phyloP scores from a whole-genome alignment of 1,140 invertebrate genomes.

The Drosophila carrolli region DNA sequence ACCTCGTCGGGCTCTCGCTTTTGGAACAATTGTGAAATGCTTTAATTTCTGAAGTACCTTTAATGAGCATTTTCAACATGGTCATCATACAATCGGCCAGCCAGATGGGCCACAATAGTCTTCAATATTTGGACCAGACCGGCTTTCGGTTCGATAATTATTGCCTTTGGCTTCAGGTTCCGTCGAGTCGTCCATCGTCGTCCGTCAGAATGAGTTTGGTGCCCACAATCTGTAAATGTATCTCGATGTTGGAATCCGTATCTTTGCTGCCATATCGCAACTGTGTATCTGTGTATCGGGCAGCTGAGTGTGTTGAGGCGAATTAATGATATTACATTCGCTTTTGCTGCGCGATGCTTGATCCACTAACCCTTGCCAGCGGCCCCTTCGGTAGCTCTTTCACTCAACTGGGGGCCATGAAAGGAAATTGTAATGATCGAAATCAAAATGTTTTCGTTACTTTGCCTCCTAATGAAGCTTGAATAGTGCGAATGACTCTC shows the following conservation, averaged over 20 bases:
- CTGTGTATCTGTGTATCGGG: conserved; percentile 20
- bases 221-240: conserved; percentile 70
- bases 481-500: conserved; percentile 79
- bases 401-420: conserved; percentile 57
- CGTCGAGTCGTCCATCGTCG: conserved; percentile 3
- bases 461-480: conserved; percentile 82
- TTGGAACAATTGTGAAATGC: conserved; percentile 79
- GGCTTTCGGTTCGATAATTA: conserved; percentile 71
- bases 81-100: conserved; percentile 75
- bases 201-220: conserved; percentile 48
- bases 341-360: conserved; percentile 54
- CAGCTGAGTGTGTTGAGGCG: conserved; percentile 50
- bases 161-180: conserved; percentile 47
- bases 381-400: conserved; percentile 72
- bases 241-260: conserved; percentile 45
- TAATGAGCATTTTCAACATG: conserved; percentile 83
- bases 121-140: conserved; percentile 69
- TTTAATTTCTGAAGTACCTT: conserved; percentile 82
- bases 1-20: conserved; percentile 47
- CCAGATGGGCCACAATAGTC: conserved; percentile 39
- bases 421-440: conserved; percentile 83
- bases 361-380: conserved; percentile 74
- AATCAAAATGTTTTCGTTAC: conserved; percentile 83
- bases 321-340: conserved; percentile 78
- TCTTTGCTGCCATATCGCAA: conserved; percentile 19